A percentile compares a stretch with the other conserved stretches of the same genome.
Evolutionary conservation across 1,140 invertebrate species (phyloP).

Genomic region (Acromyrmex heyeri): DNA sequence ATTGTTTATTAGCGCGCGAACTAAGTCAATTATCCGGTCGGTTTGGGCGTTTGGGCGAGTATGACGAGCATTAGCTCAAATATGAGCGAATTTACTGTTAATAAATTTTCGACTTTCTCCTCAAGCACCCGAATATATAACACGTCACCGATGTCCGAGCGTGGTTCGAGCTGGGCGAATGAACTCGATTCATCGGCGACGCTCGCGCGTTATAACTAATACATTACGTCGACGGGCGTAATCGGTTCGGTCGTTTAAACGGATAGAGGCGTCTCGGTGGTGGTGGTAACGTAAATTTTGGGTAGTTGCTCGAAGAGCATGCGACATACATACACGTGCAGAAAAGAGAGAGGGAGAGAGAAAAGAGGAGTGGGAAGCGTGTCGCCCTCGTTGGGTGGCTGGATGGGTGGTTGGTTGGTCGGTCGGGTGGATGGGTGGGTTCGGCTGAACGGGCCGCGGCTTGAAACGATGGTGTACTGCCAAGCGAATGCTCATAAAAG

Average conservation of each 20-base stretch:
- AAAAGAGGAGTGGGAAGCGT: slow-evolving; percentile 5
- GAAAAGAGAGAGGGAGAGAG: slow-evolving; percentile 17
- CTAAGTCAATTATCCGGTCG: slow-evolving; percentile 72
- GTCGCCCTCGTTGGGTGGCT: slow-evolving; percentile 46
- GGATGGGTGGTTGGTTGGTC: slow-evolving; percentile 56
- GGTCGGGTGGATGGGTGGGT: slow-evolving; percentile 48
- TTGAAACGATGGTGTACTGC: slow-evolving; percentile 71
- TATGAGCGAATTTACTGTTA: slow-evolving; percentile 36
- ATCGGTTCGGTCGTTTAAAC: slow-evolving; percentile 53
- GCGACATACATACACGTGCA: neutral
- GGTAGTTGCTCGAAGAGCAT: slow-evolving; percentile 39
- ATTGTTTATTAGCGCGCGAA: slow-evolving; percentile 74
- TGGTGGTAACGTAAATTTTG: slow-evolving; percentile 27
- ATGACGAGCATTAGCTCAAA: slow-evolving; percentile 31
- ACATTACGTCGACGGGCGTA: slow-evolving; percentile 33
- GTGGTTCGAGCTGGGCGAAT: slow-evolving; percentile 12
- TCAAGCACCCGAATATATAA: neutral
- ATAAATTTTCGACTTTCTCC: slow-evolving; percentile 36
- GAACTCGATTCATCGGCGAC: slow-evolving; percentile 37
- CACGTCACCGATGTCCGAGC: neutral
- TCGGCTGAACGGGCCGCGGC: slow-evolving; percentile 67
- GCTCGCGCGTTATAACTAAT: slow-evolving; percentile 31
- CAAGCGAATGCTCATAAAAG: slow-evolving; percentile 83
- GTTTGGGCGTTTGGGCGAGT: slow-evolving; percentile 47
- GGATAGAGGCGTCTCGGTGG: slow-evolving; percentile 27